Evolutionary conservation across 1,140 invertebrate genomes (phyloP).

Genomic region (Drosophila bifasciata): DNA sequence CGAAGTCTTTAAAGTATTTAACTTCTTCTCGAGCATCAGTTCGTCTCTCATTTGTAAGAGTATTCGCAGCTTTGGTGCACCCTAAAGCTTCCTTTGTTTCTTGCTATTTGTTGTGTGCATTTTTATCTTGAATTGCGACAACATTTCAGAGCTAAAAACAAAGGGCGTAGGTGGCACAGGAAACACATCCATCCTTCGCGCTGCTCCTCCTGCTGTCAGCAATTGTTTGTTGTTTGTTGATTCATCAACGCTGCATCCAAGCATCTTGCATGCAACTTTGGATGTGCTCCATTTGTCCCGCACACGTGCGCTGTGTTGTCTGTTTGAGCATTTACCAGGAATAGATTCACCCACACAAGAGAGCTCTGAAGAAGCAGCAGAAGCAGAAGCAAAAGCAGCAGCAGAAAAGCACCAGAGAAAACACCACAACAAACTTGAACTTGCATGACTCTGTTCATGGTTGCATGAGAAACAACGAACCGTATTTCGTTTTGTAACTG

Average conservation of each 20-base stretch:
- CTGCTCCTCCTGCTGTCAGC: slow-evolving; percentile 18
- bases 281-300: slow-evolving; percentile 69
- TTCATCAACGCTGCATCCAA: slow-evolving; percentile 49
- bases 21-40: not conserved
- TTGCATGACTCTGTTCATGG: slow-evolving; percentile 63
- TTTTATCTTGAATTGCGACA: slow-evolving; percentile 49
- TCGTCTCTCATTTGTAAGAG: not conserved
- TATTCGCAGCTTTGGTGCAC: not conserved
- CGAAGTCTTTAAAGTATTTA: slow-evolving; percentile 2
- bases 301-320: slow-evolving; percentile 54
- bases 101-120: slow-evolving; percentile 22
- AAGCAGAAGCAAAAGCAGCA: no score
- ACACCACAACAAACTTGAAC: slow-evolving; percentile 70
- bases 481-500: slow-evolving; percentile 75
- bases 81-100: not conserved
- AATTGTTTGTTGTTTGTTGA: slow-evolving; percentile 57
- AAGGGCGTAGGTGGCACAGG: slow-evolving; percentile 63
- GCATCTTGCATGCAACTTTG: slow-evolving; percentile 47
- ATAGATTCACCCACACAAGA: slow-evolving; percentile 29
- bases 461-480: slow-evolving; percentile 25
- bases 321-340: slow-evolving; percentile 43
- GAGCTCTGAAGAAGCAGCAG: not conserved
- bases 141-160: slow-evolving; percentile 44
- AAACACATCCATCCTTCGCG: slow-evolving; percentile 26
- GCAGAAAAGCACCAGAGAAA: slow-evolving; percentile 24